These are phyloP conservation scores for Tiliacea aurago DNA, from an alignment of 2,888 invertebrate species.

Conservation along the genomic window DNA sequence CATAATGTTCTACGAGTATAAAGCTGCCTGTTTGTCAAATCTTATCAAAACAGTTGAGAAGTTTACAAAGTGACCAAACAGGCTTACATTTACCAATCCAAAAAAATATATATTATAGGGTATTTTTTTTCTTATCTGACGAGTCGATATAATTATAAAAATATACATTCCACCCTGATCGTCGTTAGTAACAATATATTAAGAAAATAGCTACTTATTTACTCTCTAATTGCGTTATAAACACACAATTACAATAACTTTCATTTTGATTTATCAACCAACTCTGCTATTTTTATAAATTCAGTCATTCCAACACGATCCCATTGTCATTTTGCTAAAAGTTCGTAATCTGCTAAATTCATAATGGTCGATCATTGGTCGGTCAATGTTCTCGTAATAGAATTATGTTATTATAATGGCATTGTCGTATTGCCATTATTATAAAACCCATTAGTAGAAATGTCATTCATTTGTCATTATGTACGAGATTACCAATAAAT, in stretches of 20 bases:
- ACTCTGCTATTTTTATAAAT: no score
- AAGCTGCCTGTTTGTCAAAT: constrained; percentile 4
- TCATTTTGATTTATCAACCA: not conserved
- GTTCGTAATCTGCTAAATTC: no score
- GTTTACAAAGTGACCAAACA: not conserved
- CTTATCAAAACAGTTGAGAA: not conserved
- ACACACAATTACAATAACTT: not conserved
- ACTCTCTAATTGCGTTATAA: not conserved
- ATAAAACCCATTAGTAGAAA: no score
- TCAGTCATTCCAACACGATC: no score
- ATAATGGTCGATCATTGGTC: no score
- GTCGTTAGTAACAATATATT: constrained; percentile 7
- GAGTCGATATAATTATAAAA: constrained; percentile 10
- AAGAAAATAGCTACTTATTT: constrained; percentile 17
- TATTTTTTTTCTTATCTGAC: not conserved
- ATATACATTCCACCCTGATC: constrained; percentile 1
- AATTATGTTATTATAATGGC: no score
- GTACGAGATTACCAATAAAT: no score
- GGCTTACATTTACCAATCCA: not conserved
- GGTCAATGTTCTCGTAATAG: no score
- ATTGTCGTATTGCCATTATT: no score
- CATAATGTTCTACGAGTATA: not conserved
- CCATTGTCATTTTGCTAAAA: no score
- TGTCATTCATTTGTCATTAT: no score
- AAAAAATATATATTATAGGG: not conserved